Conservation (phyloP, 1,140 invertebrate species). For the Doryteuthis pealeii region DNA sequence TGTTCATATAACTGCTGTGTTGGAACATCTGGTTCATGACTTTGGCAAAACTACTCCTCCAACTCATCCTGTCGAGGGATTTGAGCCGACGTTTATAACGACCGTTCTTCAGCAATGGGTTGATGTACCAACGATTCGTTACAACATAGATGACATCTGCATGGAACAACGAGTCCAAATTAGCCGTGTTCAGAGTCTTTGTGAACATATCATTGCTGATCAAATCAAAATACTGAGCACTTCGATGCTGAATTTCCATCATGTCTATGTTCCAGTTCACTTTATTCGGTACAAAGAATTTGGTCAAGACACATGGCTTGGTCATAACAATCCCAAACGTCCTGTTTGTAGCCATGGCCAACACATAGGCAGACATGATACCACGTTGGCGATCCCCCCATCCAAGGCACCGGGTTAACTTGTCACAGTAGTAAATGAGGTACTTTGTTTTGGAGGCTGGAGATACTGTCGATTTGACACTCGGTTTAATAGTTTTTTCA, state of each 20-base stretch:
- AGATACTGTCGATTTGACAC: not conserved
- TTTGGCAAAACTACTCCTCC: not conserved
- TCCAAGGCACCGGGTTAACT: constrained; percentile 16
- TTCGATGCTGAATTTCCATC: not conserved
- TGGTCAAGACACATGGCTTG: constrained; percentile 18
- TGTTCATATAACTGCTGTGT: constrained; percentile 1
- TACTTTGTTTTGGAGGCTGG: constrained; percentile 16
- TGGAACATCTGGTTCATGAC: constrained; percentile 6
- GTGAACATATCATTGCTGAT: constrained; percentile 8
- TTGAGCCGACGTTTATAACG: constrained; percentile 18
- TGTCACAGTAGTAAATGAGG: constrained; percentile 33
- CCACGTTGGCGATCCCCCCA: constrained; percentile 26
- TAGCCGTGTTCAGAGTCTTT: not conserved
- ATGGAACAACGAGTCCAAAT: constrained; percentile 13
- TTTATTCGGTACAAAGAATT: constrained; percentile 14
- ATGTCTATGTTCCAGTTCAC: constrained; percentile 17
- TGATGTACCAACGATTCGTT: constrained; percentile 37
- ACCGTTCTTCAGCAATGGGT: constrained; percentile 28
- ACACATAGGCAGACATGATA: constrained; percentile 22
- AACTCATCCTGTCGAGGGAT: not conserved
- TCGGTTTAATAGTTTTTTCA: not conserved
- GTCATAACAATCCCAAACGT: constrained; percentile 22
- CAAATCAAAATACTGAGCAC: not conserved
- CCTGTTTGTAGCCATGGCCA: constrained; percentile 21
- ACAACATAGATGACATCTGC: constrained; percentile 19